Base-by-base conservation (phyloP, 2,888 invertebrate genomes). In the Vannuccia rotundouncinata region DNA sequence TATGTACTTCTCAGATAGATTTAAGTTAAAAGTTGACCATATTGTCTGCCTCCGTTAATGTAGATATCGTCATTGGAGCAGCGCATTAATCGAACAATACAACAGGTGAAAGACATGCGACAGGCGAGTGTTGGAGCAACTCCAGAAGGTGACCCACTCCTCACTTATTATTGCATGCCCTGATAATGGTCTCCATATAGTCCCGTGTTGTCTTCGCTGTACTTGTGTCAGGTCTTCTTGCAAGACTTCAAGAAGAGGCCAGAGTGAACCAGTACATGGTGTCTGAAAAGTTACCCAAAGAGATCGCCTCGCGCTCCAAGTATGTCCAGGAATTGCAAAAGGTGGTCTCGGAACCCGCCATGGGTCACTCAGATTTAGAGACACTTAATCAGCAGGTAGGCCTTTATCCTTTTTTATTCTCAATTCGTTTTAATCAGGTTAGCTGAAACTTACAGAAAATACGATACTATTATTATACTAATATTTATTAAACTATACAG, bases 221-320 rank as follows among this genome's bases (percentile, higher is more conserved):
- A 66, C 66, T 22, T 22, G 29, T 81, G 83, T 0, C 82, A 89
- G 90, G 91, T 73, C 89, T 93, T 79, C 89, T 93, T 75, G 91
- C 92, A 85, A 91, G 92, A 83, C 88, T 93, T 82, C 91, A 92
- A 84, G 93, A 93, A 85, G 93, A 93, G 88, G 91, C 92, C 60
- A 91, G 92, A 88, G 90, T 92, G 59, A 92, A 92, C 85, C 90
- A 89, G 81, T 93, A 92, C 87, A 90, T 94, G 82, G 91, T 92
- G 0, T 92, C 92, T 82, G 93, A 93, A 85, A 93, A 94, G 85
- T 86, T 94, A 79, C 93, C 93, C 0, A 91, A 92, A 84, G 94
- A 95, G 87, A 89, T 92, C 74, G 87, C 89, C 0, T 87, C 89
- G 13, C 89, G 91, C 78, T 91, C 91, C 85, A 91, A 91, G 84